Evolutionary conservation across 2,888 invertebrate species (phyloP), one percentile per base, ranked within the genome.

Genomic region (Drosophila mimica): DNA sequence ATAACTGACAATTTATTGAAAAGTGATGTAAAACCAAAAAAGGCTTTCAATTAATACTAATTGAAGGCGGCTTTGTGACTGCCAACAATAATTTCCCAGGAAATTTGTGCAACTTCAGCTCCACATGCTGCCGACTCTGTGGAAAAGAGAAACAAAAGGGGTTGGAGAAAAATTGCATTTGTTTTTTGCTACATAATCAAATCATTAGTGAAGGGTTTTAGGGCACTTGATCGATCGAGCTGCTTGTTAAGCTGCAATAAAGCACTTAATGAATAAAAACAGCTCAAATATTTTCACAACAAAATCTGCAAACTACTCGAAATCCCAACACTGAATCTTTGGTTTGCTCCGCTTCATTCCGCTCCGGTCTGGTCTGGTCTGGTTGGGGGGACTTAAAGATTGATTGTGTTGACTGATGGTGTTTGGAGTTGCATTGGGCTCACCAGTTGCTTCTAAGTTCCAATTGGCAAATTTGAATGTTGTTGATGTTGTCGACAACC

Each of bases 201-300:
- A 90, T 88, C 87, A 91, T 91, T 90, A 88, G 91, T 90, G 90
- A 90, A 90, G 82, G 88, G 91, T 88, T 88, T 88, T 79, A 91
- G 90, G 91, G 91, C 89, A 90, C 89, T 91, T 88, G 90, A 91
- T 81, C 89, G 87, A 90, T 91, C 61, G 83, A 33, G 60, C 70
- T 59, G 74, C 86, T 91, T 74, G 91, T 88, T 90, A 88, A 73
- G 79, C 75, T 63, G 68, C 77, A 90, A 90, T 86, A 88, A 86
- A 75, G 91, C 82, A 87, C 75, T 83, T 89, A 85, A 87, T 89
- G 74, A 89, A 76, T 84, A 76, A 78, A 85, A 77, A 65, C 65
- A 85, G 79, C 76, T 70, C 90, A 88, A 91, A 88, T 91, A 90
- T 88, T 91, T 91, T 76, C 91, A 88, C 89, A 87, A 76, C 62